phyloP scores from a whole-genome alignment of 2,888 invertebrate species.

The Cephonodes hylas region DNA sequence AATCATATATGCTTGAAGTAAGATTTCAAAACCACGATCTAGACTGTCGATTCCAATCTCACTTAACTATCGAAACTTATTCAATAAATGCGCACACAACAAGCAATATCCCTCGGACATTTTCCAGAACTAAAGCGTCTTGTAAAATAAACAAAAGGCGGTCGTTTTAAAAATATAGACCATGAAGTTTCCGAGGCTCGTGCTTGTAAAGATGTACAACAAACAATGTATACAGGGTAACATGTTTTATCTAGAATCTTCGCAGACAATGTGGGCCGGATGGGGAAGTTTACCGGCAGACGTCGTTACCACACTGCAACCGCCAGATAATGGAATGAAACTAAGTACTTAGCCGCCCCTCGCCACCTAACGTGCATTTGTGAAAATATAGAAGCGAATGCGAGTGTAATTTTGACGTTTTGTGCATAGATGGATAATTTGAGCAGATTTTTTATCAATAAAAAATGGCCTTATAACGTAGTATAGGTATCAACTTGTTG shows the following conservation, averaged over 20 bases:
- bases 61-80: no score
- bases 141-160: neutral
- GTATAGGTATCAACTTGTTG: no score
- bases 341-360: slow-evolving; percentile 32
- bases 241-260: slow-evolving; percentile 29
- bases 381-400: neutral
- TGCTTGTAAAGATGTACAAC: slow-evolving; percentile 25
- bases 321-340: slow-evolving; percentile 37
- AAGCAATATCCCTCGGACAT: no score
- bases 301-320: slow-evolving; percentile 31
- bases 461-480: no score
- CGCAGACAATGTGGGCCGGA: slow-evolving; percentile 26
- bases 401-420: neutral
- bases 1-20: no score
- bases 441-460: neutral
- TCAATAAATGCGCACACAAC: neutral
- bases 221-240: slow-evolving; percentile 17
- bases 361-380: neutral
- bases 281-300: slow-evolving; percentile 22
- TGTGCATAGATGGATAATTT: neutral
- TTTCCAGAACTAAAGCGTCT: neutral
- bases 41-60: no score
- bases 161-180: neutral
- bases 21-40: no score
- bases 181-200: slow-evolving; percentile 10